Base-by-base conservation (phyloP, 2,888 invertebrate genomes). In the Pyrrhosoma nymphula region DNA sequence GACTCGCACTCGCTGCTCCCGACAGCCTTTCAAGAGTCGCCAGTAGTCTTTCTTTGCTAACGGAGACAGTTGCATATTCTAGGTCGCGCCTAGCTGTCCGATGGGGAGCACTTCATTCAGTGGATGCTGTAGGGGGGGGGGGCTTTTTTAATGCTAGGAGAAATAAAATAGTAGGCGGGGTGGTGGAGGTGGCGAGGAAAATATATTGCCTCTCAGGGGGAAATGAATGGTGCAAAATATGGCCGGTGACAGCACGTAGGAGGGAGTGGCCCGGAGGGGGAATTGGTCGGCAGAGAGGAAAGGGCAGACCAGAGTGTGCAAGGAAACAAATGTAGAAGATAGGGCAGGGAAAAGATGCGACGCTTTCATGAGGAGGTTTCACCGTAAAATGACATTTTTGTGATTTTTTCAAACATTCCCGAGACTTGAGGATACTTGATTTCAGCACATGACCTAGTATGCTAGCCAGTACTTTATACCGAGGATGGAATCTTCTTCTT, bases 151-250 rank as follows among this genome's bases (percentile, higher is more conserved):
- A 82, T 82, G 82, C 16, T 35, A 82, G 82, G 35, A 18, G 14
- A 69, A 35, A 16, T 14, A 35, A 35, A 82, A 82, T 18, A 16
- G 82, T 8, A 16, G 14, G 35, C 14, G 30, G 3, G n/a, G 82
- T 35, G 12, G 35, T 14, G 82, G 82, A 82, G 82, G 82, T 12
- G 30, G 35, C 14, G 30, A 35, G 35, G 82, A 82, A 82, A 82
- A 82, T 82, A 82, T 82, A 82, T 82, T 26, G 35, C 82, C 82
- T n/a, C 82, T 82, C 30, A 4, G 35, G 0, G 82, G 30, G 35
- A 35, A 82, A 82, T 82, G 82, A 82, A 82, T 82, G 82, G 30
- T 8, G 82, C 82, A 82, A 82, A 82, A 82, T 82, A 82, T 82
- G 82, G 82, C 26, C 16, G 82, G 35, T 82, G 82, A 69, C 69